phyloP scores from a whole-genome alignment of 2,888 invertebrate species.

The Patella caerulea region DNA sequence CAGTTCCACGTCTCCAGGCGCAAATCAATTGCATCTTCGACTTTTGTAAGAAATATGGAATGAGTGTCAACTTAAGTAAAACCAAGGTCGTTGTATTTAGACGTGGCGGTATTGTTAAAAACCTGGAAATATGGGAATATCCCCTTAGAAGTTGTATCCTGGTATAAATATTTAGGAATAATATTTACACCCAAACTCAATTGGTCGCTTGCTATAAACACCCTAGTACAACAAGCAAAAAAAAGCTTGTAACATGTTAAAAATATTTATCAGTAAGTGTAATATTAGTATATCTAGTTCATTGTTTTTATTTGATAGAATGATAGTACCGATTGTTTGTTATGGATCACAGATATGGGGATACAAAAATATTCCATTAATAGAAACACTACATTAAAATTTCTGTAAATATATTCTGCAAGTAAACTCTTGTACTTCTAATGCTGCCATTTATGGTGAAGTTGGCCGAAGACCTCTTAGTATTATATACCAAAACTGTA shows the following conservation, averaged over 20 bases:
- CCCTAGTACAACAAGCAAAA: constrained; percentile 18
- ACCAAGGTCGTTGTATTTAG: constrained; percentile 25
- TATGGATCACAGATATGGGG: constrained; percentile 28
- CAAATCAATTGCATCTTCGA: too few species aligned
- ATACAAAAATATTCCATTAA: too few species aligned
- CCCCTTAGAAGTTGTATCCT: constrained; percentile 22
- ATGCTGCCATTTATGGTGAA: too few species aligned
- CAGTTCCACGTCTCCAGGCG: too few species aligned
- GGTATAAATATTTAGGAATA: constrained; percentile 27
- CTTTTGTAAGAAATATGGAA: too few species aligned
- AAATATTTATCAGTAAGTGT: constrained; percentile 13
- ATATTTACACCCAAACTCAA: constrained; percentile 18
- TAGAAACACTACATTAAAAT: too few species aligned
- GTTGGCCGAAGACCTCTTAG: too few species aligned
- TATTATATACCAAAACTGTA: too few species aligned
- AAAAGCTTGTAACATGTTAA: constrained; percentile 8
- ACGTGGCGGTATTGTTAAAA: constrained; percentile 21
- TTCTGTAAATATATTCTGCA: too few species aligned
- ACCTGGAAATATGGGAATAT: constrained; percentile 19
- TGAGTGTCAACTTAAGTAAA: constrained; percentile 17
- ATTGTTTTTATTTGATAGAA: constrained; percentile 25
- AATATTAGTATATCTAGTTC: constrained; percentile 11
- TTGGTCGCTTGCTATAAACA: constrained; percentile 16
- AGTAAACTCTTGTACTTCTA: too few species aligned
- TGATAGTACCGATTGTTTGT: constrained; percentile 18